Evolutionary conservation across 2,888 invertebrate species (phyloP).

Genomic region (Argyresthia goedartella): DNA sequence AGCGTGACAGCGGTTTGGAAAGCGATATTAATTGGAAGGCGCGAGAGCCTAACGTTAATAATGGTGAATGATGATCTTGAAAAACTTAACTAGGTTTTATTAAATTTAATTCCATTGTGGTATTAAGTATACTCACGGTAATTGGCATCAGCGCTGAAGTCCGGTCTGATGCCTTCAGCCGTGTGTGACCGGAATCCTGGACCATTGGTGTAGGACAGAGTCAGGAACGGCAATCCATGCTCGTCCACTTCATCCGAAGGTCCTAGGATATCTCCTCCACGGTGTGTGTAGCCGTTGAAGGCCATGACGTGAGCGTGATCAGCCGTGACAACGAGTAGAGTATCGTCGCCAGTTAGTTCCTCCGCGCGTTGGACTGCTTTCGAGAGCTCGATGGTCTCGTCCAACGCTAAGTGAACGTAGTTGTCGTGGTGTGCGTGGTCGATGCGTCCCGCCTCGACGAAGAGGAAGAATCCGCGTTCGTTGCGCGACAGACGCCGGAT

Average conservation of each 20-base stretch:
- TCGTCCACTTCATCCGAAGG: conserved; percentile 31
- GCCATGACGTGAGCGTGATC: conserved; percentile 83
- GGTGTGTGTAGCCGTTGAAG: conserved; percentile 74
- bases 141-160: background rate
- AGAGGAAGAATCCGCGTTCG: conserved; percentile 80
- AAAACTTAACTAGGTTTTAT: no score
- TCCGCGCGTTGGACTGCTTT: conserved; percentile 66
- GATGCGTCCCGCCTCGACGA: conserved; percentile 80
- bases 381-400: conserved; percentile 77
- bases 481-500: conserved; percentile 75
- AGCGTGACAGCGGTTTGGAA: no score
- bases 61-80: no score
- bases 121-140: background rate
- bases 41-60: no score
- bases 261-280: conserved; percentile 43
- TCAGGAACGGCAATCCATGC: conserved; percentile 61
- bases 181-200: conserved; percentile 47
- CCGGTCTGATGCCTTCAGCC: conserved; percentile 27
- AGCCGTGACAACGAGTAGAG: conserved; percentile 81
- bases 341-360: conserved; percentile 69
- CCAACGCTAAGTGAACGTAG: conserved; percentile 75
- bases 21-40: no score
- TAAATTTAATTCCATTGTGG: no score
- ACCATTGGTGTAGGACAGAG: conserved; percentile 73
- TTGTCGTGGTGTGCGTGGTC: no score